These are phyloP conservation scores for Hetaerina titia DNA, from an alignment of 2,888 invertebrate genomes.

Conservation along the genomic window DNA sequence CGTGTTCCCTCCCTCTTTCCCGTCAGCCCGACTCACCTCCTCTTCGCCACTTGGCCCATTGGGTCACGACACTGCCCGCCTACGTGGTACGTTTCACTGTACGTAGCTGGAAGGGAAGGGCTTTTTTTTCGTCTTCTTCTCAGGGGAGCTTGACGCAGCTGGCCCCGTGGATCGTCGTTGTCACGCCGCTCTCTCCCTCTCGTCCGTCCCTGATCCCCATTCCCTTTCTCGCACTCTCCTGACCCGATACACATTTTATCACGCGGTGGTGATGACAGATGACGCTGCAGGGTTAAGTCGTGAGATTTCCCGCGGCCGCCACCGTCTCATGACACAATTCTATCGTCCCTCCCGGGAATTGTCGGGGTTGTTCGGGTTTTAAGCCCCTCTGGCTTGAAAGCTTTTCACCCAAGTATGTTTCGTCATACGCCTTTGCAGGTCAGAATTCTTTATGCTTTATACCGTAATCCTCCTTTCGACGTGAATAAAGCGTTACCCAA, in stretches of 20 bases:
- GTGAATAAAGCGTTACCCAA: background rate
- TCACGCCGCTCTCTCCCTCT: conserved; percentile 1
- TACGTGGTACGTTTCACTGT: background rate
- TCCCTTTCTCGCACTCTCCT: background rate
- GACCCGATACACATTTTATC: conserved; percentile 22
- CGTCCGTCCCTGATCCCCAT: background rate
- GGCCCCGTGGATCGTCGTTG: conserved; percentile 5
- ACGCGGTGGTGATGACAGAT: conserved; percentile 52
- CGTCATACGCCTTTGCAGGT: background rate
- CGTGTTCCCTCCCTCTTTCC: conserved; percentile 15
- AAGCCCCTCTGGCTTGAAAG: background rate
- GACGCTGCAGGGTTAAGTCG: conserved; percentile 55
- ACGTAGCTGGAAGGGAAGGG: background rate
- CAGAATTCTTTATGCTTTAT: background rate
- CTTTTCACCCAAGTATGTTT: background rate
- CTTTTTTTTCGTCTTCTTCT: background rate
- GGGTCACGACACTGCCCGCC: background rate
- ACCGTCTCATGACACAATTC: background rate
- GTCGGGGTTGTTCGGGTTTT: background rate
- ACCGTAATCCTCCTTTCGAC: background rate
- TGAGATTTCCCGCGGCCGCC: conserved; percentile 20
- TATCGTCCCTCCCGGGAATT: background rate
- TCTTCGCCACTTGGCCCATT: background rate
- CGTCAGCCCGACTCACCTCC: background rate
- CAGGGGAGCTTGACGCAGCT: conserved; percentile 47